phyloP scores from a whole-genome alignment of 2,113 vertebrate genomes.

The Rhinopithecus roxellana region DNA sequence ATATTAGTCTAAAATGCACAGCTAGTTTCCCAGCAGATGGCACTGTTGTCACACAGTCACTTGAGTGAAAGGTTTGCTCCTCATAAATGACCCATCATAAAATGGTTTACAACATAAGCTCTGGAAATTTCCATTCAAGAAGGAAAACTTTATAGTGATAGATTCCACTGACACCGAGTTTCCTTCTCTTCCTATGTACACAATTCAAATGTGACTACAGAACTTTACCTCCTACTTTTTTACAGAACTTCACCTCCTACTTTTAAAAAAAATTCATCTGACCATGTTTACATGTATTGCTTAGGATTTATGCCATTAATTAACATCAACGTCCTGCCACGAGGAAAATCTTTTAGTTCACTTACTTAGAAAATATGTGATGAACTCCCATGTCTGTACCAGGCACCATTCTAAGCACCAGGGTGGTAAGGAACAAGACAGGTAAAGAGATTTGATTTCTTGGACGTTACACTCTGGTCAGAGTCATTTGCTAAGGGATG shows the following conservation, averaged over 20 bases:
- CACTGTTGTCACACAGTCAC: constrained; percentile 35
- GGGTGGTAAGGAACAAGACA: background rate
- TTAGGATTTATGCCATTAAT: constrained; percentile 31
- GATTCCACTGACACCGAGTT: background rate
- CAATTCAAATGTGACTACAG: background rate
- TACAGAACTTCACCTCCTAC: background rate
- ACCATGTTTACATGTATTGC: background rate
- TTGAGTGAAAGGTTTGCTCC: background rate
- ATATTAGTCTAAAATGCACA: background rate
- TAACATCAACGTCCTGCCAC: fast-evolving
- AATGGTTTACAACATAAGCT: background rate
- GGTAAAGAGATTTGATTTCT: background rate
- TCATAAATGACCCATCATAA: constrained; percentile 53
- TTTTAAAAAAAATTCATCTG: background rate
- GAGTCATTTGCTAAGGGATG: background rate
- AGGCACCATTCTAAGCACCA: background rate
- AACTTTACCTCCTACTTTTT: background rate
- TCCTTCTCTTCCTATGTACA: background rate
- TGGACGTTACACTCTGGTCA: background rate
- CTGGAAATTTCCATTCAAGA: constrained; percentile 38
- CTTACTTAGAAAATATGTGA: background rate
- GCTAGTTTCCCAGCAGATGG: constrained; percentile 78
- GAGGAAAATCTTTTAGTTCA: background rate
- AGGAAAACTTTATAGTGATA: background rate
- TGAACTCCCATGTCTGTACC: background rate